phyloP scores from a whole-genome alignment of 2,888 invertebrate genomes.

The Caenorhabditis wallacei region DNA sequence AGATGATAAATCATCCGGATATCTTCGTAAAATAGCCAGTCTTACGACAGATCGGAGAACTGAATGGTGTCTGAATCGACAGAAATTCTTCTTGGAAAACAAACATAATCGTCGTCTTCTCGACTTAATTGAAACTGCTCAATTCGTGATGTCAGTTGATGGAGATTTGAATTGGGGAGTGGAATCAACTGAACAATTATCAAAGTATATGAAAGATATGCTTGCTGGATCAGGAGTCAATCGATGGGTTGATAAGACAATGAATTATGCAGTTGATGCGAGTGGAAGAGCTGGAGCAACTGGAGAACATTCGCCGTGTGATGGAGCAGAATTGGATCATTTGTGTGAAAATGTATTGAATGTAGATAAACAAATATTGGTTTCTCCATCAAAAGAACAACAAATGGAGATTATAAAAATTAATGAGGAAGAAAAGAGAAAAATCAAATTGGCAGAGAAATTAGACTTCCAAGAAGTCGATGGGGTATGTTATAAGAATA shows the following conservation, averaged over 20 bases:
- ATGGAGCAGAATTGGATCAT: slow-evolving; percentile 81
- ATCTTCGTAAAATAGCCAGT: slow-evolving; percentile 43
- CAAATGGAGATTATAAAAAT: slow-evolving; percentile 64
- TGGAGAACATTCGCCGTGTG: slow-evolving; percentile 78
- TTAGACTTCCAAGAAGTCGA: slow-evolving; percentile 68
- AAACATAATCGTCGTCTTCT: slow-evolving; percentile 72
- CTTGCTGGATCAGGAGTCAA: slow-evolving; percentile 77
- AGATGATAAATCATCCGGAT: slow-evolving; percentile 65
- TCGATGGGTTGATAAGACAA: slow-evolving; percentile 80
- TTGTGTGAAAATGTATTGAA: slow-evolving; percentile 78
- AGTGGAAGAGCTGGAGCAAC: slow-evolving; percentile 77
- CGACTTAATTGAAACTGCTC: slow-evolving; percentile 75
- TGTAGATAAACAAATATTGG: slow-evolving; percentile 73
- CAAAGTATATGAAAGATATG: slow-evolving; percentile 74
- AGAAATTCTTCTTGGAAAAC: slow-evolving; percentile 76
- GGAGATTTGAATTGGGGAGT: slow-evolving; percentile 72
- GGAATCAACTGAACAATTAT: slow-evolving; percentile 71
- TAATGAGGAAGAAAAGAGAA: slow-evolving; percentile 46
- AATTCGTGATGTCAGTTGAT: slow-evolving; percentile 75
- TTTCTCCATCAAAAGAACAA: slow-evolving; percentile 66
- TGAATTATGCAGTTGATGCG: slow-evolving; percentile 77
- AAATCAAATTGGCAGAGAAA: slow-evolving; percentile 70
- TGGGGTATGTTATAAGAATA: slow-evolving; percentile 48
- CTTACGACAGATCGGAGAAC: slow-evolving; percentile 65
- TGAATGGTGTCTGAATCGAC: slow-evolving; percentile 75